Base-by-base conservation (phyloP, 2,797 vertebrate species). In the Gorsachius magnificus region DNA sequence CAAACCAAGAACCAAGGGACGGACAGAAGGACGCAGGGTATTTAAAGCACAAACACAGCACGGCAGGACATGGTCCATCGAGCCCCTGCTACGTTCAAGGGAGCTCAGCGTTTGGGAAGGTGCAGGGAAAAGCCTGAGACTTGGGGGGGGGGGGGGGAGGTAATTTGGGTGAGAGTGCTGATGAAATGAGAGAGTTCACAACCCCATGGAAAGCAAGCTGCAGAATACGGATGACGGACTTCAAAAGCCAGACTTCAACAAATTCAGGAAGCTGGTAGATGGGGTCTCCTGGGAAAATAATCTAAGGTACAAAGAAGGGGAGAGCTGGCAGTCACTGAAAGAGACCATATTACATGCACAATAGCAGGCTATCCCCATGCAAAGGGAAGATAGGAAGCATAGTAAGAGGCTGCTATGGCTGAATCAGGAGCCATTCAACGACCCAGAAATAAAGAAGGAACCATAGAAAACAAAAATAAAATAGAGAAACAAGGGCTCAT, bases 251-350 rank as follows among this genome's bases (percentile, higher is more conserved):
- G 56, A 70, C 76, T 83, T 89, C 60, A 86, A 88, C 76, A 87
- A 77, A 68, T 89, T 94, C 84, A 53, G 82, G 89, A 85, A 95
- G 87, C 84, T 58, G 77, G 93, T 89, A 48, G 89, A 85, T 77
- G 89, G 91, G 64, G 57, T 91, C 95, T 96, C 94, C 85, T 3
- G 91, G 93, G 93, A 97, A 91, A 93, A 94, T 64, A 58, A 83
- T 75, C 61, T 64, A 36, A 77, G 89, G 89, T 65, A 97, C 75
- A 96, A 94, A 94, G 90, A 91, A 93, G 83, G 85, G 88, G 74
- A 95, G 88, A 94, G 90, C 86, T 88, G 91, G 82, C 91, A 93
- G 83, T 90, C 72, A 31, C 63, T 97, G 89, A 89, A 94, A 96
- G 71, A 56, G 82, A 75, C 82, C 91, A 6, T 60, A 93, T 91